Base-by-base conservation (phyloP, 1,140 invertebrate genomes). In the Argopecten irradians region DNA sequence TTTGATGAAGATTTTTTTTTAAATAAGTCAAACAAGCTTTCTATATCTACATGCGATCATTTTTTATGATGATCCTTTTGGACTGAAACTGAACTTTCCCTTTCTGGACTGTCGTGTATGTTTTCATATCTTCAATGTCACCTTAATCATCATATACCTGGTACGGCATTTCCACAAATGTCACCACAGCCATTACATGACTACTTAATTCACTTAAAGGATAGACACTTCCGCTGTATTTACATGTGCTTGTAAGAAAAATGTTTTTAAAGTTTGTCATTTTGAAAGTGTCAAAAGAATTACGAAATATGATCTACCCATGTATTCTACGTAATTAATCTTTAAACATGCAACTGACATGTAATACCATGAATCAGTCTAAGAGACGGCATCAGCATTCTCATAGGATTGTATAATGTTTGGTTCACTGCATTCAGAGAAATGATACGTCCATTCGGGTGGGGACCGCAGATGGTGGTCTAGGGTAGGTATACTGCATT, bases 181-280 rank as follows among this genome's bases (percentile, higher is more conserved):
- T 71, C 55, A 71, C 55, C 2, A 3, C 22, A n/a, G 28, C 16
- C 55, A 71, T 16, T n/a, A n/a, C 22, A n/a, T 71, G 28, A 28
- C 13, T n/a, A n/a, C 13, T 28, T 71, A 71, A 71, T 28, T 28
- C n/a, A 71, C 1, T 71, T 71, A 28, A 16, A 46, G n/a, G 55
- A 28, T 71, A 71, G 55, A 71, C 55, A 71, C 55, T 71, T 71
- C 55, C 55, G 55, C 28, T 71, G 22, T n/a, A 28, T 71, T 28
- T 71, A 7, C n/a, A 22, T 28, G n/a, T n/a, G 28, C 8, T 71
- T 71, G 55, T 28, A 71, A 28, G 14, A 71, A 11, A 71, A 71
- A 71, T 71, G 28, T n/a, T 71, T 71, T 71, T 71, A 71, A 28
- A 71, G 55, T 71, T 71, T 71, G 55, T 71, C 55, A 71, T 71